Conservation (phyloP, 2,888 invertebrate genomes). For the Cabera pusaria region DNA sequence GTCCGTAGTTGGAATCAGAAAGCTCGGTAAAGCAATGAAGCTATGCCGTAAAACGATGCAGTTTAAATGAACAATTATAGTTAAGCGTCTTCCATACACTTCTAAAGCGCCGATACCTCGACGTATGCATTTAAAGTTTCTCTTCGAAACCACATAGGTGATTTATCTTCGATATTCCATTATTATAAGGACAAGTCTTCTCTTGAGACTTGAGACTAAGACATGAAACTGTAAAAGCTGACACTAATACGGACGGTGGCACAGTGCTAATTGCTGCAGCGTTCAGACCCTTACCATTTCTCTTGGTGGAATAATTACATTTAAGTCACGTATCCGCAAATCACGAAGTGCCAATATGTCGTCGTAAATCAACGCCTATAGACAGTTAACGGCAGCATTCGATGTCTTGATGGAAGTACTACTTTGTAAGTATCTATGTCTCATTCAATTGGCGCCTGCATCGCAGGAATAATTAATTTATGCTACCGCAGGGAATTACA, state of each 20-base stretch:
- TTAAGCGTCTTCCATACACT: constrained; percentile 13
- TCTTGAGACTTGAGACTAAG: too few relatives aligned
- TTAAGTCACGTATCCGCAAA: constrained; percentile 41
- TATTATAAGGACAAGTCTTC: background rate
- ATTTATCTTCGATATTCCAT: constrained; percentile 2
- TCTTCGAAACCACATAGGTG: constrained; percentile 4
- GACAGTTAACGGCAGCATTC: constrained; percentile 33
- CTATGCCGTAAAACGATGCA: constrained; percentile 4
- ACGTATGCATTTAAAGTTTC: constrained; percentile 14
- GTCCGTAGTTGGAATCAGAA: constrained; percentile 7
- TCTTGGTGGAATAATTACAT: constrained; percentile 28
- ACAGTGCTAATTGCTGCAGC: constrained; percentile 39
- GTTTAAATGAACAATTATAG: constrained; percentile 8
- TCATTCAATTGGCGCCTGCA: constrained; percentile 42
- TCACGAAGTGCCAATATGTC: constrained; percentile 36
- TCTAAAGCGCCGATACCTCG: constrained; percentile 4
- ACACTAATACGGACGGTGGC: constrained; percentile 23
- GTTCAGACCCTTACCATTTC: constrained; percentile 38
- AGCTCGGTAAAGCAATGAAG: constrained; percentile 11
- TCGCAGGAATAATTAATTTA: constrained; percentile 60
- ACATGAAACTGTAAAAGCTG: constrained; percentile 26
- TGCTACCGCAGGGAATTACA: constrained; percentile 62
- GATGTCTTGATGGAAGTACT: constrained; percentile 40
- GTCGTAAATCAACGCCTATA: constrained; percentile 41
- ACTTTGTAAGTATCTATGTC: constrained; percentile 37